Percentiles rank a stretch among this genome's conserved stretches.
Conservation (phyloP, 2,113 vertebrate genomes). For the Tragelaphus imberbis region DNA sequence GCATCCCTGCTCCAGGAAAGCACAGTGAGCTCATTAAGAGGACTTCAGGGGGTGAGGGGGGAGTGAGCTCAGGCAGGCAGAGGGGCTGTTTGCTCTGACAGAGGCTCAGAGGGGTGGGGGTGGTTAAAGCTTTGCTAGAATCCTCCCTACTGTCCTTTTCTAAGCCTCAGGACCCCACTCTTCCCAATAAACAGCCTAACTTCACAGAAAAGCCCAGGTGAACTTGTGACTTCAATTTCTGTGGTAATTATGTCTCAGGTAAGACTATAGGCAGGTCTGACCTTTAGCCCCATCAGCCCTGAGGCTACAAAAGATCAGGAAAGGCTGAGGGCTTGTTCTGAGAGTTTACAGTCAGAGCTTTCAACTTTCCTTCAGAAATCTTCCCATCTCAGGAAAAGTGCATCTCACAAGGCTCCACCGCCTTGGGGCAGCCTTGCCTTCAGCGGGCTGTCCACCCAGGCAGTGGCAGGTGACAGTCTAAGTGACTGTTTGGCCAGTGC, state of each 20-base stretch:
- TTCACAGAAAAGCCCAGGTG: background rate
- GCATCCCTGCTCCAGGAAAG: background rate
- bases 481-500: background rate
- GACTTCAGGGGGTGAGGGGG: background rate
- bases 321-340: background rate
- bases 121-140: background rate
- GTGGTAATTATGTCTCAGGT: too few relatives aligned
- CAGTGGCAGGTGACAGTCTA: accelerated
- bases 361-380: background rate
- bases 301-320: background rate
- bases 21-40: background rate
- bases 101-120: too few relatives aligned
- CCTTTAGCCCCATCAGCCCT: background rate
- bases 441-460: background rate
- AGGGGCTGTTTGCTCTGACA: background rate
- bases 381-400: background rate
- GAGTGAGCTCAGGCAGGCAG: background rate
- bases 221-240: background rate
- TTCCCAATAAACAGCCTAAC: background rate
- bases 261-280: background rate
- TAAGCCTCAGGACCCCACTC: background rate
- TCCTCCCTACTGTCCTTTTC: background rate
- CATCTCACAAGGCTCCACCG: background rate
- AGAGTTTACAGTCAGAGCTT: background rate
- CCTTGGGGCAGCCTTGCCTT: background rate